Evolutionary conservation across 2,797 vertebrate species (phyloP).

Genomic region (Mus spretus): DNA sequence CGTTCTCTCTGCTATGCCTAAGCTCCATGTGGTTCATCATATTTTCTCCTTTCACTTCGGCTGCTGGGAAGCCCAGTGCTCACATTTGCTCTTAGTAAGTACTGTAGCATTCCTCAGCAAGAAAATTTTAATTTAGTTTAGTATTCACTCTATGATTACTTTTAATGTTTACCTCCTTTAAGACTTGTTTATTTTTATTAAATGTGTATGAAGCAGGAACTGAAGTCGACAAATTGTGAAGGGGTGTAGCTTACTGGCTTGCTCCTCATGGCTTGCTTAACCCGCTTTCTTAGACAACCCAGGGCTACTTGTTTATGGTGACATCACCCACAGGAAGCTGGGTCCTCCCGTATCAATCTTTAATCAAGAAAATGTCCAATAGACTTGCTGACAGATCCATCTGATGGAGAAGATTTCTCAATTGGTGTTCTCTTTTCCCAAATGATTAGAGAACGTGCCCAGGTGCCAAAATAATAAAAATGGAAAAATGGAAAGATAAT

Average conservation of each 20-base stretch:
- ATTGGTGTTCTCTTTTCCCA: neutral
- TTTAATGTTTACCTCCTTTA: neutral
- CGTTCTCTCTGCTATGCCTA: neutral
- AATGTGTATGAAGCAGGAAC: neutral
- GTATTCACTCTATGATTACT: neutral
- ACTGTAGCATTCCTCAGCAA: neutral
- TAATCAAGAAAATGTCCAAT: neutral
- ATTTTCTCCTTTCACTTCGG: neutral
- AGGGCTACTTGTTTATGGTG: neutral
- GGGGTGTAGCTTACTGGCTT: neutral
- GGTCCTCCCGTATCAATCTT: neutral
- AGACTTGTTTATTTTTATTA: neutral
- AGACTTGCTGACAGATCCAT: neutral
- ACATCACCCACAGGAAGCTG: neutral
- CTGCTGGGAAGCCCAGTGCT: neutral
- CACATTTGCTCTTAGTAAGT: neutral
- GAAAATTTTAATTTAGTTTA: neutral
- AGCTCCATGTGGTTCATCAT: too few relatives aligned
- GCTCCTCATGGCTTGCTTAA: neutral
- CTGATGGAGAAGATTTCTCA: neutral
- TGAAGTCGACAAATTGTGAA: neutral
- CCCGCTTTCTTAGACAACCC: neutral
- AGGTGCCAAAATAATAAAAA: neutral
- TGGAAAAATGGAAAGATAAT: neutral
- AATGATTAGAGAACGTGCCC: neutral